These are phyloP conservation scores for Macquaria australasica DNA, from an alignment of 2,113 vertebrate species.

Conservation along the genomic window DNA sequence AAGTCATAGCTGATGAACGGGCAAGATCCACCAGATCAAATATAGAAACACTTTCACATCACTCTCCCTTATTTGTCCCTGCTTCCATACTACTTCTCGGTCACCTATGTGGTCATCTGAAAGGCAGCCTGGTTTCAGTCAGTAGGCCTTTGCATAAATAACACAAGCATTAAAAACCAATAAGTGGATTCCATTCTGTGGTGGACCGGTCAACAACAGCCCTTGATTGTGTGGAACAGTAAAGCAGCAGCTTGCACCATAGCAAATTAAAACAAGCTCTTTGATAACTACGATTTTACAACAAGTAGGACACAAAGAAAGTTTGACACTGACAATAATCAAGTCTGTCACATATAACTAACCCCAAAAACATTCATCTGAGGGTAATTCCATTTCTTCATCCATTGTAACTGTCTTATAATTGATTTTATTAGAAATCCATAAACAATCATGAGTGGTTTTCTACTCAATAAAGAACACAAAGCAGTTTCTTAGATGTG, in stretches of 20 bases:
- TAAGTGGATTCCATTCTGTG: slow-evolving; percentile 27
- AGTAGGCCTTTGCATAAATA: slow-evolving; percentile 49
- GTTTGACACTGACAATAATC: slow-evolving; percentile 53
- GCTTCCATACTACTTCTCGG: background rate
- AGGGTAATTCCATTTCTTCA: slow-evolving; percentile 36
- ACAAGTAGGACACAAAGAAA: slow-evolving; percentile 32
- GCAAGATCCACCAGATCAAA: slow-evolving; percentile 41
- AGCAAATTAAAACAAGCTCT: slow-evolving; percentile 41
- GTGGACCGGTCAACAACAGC: slow-evolving; percentile 34
- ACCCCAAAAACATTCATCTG: slow-evolving; percentile 16
- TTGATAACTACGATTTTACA: background rate
- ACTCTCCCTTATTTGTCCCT: slow-evolving; percentile 26
- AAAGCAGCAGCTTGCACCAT: slow-evolving; percentile 36
- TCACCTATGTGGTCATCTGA: slow-evolving; percentile 35
- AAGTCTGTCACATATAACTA: slow-evolving; percentile 20
- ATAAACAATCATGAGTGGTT: slow-evolving; percentile 18
- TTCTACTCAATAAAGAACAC: slow-evolving; percentile 22
- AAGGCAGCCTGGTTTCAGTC: slow-evolving; percentile 72
- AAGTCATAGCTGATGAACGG: slow-evolving; percentile 57
- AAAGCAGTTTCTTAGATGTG: slow-evolving; percentile 39
- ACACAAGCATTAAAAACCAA: slow-evolving; percentile 44
- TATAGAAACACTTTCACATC: slow-evolving; percentile 30
- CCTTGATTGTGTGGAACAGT: slow-evolving; percentile 53
- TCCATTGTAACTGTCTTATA: slow-evolving; percentile 19
- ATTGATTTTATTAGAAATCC: slow-evolving; percentile 18